Base-by-base conservation (phyloP, 2,113 vertebrate genomes). In the Caranx ignobilis region DNA sequence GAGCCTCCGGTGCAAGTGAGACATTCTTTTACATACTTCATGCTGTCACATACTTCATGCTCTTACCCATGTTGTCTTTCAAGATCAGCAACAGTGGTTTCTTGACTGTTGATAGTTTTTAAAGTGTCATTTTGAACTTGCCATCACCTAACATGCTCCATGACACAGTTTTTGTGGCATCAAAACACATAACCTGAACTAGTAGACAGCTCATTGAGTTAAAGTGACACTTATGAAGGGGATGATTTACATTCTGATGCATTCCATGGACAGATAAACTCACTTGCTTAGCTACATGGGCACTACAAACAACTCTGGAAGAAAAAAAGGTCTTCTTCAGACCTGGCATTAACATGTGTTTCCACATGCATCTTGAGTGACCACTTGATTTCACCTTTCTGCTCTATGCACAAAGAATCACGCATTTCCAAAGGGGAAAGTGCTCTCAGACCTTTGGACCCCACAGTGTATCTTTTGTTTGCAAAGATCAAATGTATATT, bases 1-100 rank as follows among this genome's bases (percentile, higher is more conserved):
- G 98, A 80, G 97, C 98, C 64, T 97, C 97, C 61, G 97, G 94
- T 91, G 83, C 95, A 93, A 89, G 95, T 96, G 32, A 91, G 88
- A 63, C 45, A 55, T 77, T 3, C 31, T 45, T 57, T 39, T 59
- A 5, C 56, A 71, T 45, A 11, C 39, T 34, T 52, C 18, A 35
- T 54, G 16, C 18, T 11, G 26, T 60, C 15, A 41, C 8, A 32
- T 11, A 47, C 31, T 63, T 60, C 47, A 48, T 18, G 47, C 47
- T 47, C 45, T 16, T 13, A 3, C 4, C 13, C 13, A 15, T 18
- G 16, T 6, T 16, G 6, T 16, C 15, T 6, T 18, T 48, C 19
- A 13, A 19, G 18, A 50, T 7, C 18, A 50, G 48, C 19, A 11
- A 50, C 16, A 18, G 48, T 19, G 18, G 2, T 19, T 50, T 18